phyloP scores from a whole-genome alignment of 2,888 invertebrate species.

The Gordius sp. region DNA sequence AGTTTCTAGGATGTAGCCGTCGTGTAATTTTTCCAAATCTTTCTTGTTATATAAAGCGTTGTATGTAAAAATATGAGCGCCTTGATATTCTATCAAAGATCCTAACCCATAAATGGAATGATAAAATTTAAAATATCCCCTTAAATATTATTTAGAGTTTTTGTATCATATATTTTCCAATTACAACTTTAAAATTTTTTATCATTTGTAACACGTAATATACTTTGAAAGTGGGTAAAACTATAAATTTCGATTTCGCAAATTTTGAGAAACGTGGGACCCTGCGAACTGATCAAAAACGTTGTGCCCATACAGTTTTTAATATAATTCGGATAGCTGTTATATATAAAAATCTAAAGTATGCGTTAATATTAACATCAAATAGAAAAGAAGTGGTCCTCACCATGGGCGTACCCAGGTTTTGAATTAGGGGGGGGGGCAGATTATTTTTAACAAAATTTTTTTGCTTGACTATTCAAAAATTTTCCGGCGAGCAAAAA shows the following conservation, averaged over 20 bases:
- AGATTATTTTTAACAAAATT: too few relatives aligned
- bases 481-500: too few relatives aligned
- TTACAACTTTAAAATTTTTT: not conserved
- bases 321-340: slow-evolving; percentile 6
- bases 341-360: too few relatives aligned
- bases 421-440: too few relatives aligned
- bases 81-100: slow-evolving; percentile 4
- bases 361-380: too few relatives aligned
- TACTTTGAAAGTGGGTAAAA: slow-evolving; percentile 5
- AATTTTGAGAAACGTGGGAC: not conserved
- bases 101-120: not conserved
- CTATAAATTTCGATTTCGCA: slow-evolving; percentile 5
- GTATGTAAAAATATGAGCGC: not conserved
- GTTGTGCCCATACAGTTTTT: slow-evolving; percentile 8
- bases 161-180: too few relatives aligned
- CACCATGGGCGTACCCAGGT: too few relatives aligned
- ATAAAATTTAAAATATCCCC: too few relatives aligned
- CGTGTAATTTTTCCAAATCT: slow-evolving; percentile 15
- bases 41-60: not conserved
- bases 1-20: not conserved
- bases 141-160: too few relatives aligned
- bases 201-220: too few relatives aligned
- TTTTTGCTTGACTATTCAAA: too few relatives aligned
- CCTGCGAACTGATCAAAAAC: not conserved
- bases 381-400: too few relatives aligned